phyloP scores from a whole-genome alignment of 2,113 vertebrate species.

The Diadophis punctatus region DNA sequence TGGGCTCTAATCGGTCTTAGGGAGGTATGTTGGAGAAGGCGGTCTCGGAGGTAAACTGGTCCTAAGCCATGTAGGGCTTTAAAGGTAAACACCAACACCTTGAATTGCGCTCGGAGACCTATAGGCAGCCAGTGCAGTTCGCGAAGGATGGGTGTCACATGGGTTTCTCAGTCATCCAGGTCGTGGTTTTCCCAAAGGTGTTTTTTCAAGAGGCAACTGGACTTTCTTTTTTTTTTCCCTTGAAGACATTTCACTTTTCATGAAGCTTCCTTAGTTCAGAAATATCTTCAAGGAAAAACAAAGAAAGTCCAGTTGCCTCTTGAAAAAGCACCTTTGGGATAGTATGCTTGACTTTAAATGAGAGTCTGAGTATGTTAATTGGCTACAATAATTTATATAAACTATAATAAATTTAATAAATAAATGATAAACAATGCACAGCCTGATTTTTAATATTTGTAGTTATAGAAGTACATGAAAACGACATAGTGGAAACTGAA shows the following conservation, averaged over 20 bases:
- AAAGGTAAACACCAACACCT: no score
- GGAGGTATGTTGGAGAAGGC: no score
- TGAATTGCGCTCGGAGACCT: no score
- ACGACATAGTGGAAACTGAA: neutral
- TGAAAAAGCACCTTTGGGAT: no score
- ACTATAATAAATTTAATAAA: neutral
- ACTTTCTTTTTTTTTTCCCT: neutral
- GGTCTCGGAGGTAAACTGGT: no score
- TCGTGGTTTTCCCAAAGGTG: neutral
- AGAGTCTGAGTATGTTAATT: neutral
- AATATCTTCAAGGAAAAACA: no score
- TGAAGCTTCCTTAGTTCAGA: neutral
- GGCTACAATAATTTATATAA: neutral
- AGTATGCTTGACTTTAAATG: neutral
- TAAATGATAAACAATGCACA: neutral
- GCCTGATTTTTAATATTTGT: neutral
- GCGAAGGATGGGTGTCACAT: no score
- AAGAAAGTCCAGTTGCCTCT: no score
- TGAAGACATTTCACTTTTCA: neutral
- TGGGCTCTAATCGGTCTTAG: no score
- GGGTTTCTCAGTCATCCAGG: neutral
- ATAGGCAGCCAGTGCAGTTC: no score
- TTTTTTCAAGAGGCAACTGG: neutral
- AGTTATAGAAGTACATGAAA: neutral
- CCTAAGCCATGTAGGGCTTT: no score